phyloP scores from a whole-genome alignment of 1,140 invertebrate species.

The Leptopilina boulardi region DNA sequence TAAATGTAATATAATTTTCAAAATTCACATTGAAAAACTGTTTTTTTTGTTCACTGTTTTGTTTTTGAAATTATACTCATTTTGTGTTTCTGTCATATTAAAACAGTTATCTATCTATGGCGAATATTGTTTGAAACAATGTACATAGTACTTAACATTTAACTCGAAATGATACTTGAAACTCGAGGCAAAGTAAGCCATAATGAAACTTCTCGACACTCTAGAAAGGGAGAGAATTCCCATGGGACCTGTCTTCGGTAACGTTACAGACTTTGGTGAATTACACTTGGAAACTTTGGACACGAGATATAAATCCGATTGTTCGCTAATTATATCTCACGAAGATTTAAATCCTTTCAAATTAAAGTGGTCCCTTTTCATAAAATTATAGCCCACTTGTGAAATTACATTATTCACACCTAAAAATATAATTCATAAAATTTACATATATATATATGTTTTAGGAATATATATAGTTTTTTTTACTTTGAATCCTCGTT shows the following conservation, averaged over 20 bases:
- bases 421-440: background rate
- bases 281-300: constrained; percentile 2
- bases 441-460: too few species aligned
- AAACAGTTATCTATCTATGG: background rate
- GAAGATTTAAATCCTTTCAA: background rate
- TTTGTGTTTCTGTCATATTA: background rate
- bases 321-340: background rate
- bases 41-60: too few species aligned
- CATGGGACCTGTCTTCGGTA: constrained; percentile 15
- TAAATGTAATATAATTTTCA: too few species aligned
- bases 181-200: background rate
- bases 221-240: background rate
- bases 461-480: too few species aligned
- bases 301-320: background rate
- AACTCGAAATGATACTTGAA: background rate
- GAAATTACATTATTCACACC: background rate
- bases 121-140: constrained; percentile 2
- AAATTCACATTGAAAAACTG: too few species aligned
- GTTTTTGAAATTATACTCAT: too few species aligned
- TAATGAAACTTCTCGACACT: constrained; percentile 7
- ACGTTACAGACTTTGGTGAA: background rate
- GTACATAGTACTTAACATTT: background rate
- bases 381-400: background rate
- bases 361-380: background rate
- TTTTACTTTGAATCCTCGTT: too few species aligned